Percentiles rank a stretch among this genome's conserved stretches.
phyloP scores from a whole-genome alignment of 2,888 invertebrate genomes.

The Drosophila mimica region DNA sequence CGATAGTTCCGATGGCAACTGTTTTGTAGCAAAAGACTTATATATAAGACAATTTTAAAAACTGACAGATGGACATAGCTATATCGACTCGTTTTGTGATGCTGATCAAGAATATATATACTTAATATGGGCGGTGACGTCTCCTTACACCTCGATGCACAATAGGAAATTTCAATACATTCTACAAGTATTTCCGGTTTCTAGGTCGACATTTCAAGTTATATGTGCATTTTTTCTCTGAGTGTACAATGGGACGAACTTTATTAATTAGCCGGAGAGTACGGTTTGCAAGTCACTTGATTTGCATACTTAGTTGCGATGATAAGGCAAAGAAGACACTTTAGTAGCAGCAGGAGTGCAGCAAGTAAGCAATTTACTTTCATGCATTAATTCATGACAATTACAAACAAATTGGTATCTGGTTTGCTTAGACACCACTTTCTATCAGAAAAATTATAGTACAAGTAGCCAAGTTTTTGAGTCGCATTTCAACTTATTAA shows the following conservation, averaged over 20 bases:
- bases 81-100: background rate
- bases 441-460: slow-evolving; percentile 1
- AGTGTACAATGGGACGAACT: slow-evolving; percentile 11
- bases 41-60: background rate
- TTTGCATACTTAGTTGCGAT: slow-evolving; percentile 55
- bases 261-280: slow-evolving; percentile 56
- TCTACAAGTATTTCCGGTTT: background rate
- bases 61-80: background rate
- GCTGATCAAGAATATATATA: background rate
- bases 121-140: background rate
- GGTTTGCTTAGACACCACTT: slow-evolving; percentile 34
- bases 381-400: slow-evolving; percentile 19
- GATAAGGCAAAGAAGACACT: slow-evolving; percentile 36
- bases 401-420: slow-evolving; percentile 19
- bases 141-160: background rate
- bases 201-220: background rate
- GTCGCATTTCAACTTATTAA: slow-evolving; percentile 48
- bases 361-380: slow-evolving; percentile 23
- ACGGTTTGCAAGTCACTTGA: slow-evolving; percentile 54
- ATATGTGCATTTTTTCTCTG: background rate
- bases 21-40: background rate
- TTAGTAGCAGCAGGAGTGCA: slow-evolving; percentile 1
- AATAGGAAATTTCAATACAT: background rate
- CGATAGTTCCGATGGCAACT: background rate
- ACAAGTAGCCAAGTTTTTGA: slow-evolving; percentile 36